A percentile compares a stretch with the other conserved stretches of the same genome.
Evolutionary conservation across 1,140 invertebrate species (phyloP).

Genomic region (Meloidogyne exigua): DNA sequence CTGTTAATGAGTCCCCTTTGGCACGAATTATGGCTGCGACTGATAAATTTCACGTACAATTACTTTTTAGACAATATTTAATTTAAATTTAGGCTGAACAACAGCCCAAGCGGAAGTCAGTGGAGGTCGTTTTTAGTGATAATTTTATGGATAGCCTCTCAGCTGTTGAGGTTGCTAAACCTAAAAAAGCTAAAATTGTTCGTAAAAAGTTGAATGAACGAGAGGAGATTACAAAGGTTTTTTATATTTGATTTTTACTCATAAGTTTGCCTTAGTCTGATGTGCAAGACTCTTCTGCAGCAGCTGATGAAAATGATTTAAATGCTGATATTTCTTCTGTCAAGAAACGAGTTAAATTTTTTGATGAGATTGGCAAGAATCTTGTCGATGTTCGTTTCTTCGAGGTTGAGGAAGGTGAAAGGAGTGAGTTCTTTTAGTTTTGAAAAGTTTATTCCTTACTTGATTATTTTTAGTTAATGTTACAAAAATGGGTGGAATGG

Average conservation of each 20-base stretch:
- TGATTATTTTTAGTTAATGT: slow-evolving; percentile 16
- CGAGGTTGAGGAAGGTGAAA: slow-evolving; percentile 22
- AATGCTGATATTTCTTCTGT: not conserved
- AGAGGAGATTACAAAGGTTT: not conserved
- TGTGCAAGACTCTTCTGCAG: not conserved
- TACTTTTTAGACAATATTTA: not conserved
- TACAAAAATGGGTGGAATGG: slow-evolving; percentile 8
- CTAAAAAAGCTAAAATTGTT: slow-evolving; percentile 17
- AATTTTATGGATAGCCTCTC: slow-evolving; percentile 26
- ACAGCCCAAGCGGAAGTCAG: slow-evolving; percentile 17
- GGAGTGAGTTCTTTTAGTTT: not conserved
- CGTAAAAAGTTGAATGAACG: slow-evolving; percentile 14
- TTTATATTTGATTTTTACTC: not conserved
- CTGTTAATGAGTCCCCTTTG: slow-evolving; percentile 8
- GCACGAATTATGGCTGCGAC: slow-evolving; percentile 17
- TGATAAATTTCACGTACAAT: not conserved
- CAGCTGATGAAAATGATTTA: not conserved
- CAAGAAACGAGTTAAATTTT: slow-evolving; percentile 14
- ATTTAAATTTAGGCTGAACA: slow-evolving; percentile 9
- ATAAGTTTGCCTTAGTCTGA: not conserved
- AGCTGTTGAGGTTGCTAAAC: not conserved
- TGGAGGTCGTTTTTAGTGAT: slow-evolving; percentile 14
- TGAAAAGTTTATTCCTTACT: not conserved
- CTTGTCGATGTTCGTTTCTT: slow-evolving; percentile 8
- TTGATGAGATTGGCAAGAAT: slow-evolving; percentile 12